Evolutionary conservation across 1,140 invertebrate species (phyloP).

Genomic region (Antheraea pernyi): DNA sequence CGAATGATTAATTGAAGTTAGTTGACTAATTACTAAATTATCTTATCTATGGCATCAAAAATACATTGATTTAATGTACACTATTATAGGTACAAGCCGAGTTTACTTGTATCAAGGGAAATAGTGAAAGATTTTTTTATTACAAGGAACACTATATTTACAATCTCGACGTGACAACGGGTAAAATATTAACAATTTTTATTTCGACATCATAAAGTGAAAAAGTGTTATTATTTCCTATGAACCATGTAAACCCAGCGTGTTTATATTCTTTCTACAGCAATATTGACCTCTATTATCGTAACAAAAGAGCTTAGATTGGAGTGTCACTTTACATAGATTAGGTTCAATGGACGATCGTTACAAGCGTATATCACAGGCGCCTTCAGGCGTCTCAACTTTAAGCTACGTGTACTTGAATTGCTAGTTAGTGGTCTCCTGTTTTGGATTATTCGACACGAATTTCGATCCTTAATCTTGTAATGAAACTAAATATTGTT

Average conservation of each 20-base stretch:
- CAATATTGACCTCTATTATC: slow-evolving; percentile 1
- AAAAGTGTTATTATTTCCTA: neutral
- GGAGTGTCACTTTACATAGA: slow-evolving; percentile 36
- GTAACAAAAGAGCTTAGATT: slow-evolving; percentile 2
- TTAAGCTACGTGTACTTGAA: slow-evolving; percentile 56
- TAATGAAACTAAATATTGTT: neutral
- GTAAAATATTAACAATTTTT: neutral
- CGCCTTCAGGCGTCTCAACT: slow-evolving; percentile 56
- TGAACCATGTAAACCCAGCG: neutral
- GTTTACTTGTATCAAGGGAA: neutral
- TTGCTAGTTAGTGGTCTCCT: slow-evolving; percentile 21
- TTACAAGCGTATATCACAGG: slow-evolving; percentile 76
- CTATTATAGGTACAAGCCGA: neutral
- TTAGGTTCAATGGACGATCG: slow-evolving; percentile 70
- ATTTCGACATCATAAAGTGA: neutral
- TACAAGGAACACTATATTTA: neutral
- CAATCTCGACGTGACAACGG: neutral
- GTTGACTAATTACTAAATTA: slow-evolving; percentile 7
- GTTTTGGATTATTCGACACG: slow-evolving; percentile 21
- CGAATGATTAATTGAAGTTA: slow-evolving; percentile 3
- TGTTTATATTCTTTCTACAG: neutral
- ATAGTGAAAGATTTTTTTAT: neutral
- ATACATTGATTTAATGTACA: slow-evolving; percentile 9
- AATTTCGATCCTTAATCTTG: neutral
- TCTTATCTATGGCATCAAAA: slow-evolving; percentile 7